Percentiles rank a stretch among this genome's conserved stretches.
Evolutionary conservation across 2,797 vertebrate genomes (phyloP).

Genomic region (Echiichthys vipera): DNA sequence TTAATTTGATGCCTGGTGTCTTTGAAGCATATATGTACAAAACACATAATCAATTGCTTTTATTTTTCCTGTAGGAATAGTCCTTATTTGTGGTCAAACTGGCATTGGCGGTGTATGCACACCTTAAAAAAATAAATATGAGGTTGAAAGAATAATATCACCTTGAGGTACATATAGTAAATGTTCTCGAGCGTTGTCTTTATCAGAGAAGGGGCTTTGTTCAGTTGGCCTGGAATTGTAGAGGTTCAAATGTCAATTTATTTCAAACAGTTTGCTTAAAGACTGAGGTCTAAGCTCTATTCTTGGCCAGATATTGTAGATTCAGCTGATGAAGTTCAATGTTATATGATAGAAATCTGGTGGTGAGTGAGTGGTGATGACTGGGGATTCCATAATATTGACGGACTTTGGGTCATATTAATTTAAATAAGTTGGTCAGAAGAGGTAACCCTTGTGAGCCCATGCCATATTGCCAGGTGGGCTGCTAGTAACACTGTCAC

Average conservation of each 20-base stretch:
- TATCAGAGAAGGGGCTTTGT: background rate
- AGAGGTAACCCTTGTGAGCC: background rate
- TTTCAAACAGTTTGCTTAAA: background rate
- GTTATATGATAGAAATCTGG: background rate
- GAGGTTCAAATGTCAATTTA: background rate
- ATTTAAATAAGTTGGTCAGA: background rate
- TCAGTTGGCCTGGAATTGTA: background rate
- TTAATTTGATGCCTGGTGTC: too few relatives aligned
- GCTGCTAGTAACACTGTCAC: too few relatives aligned
- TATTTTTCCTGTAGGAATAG: background rate
- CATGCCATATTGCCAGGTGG: background rate
- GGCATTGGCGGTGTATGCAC: background rate
- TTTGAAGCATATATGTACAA: too few relatives aligned
- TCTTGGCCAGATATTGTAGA: background rate
- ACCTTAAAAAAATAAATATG: background rate
- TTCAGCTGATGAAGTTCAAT: background rate
- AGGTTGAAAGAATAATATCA: background rate
- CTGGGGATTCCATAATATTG: background rate
- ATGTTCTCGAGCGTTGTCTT: background rate
- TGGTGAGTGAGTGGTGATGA: background rate
- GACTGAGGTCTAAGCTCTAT: fast-evolving
- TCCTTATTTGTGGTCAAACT: background rate
- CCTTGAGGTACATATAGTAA: too few relatives aligned
- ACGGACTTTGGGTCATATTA: background rate
- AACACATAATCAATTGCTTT: background rate